Percentiles rank a stretch among this genome's conserved stretches.
These are phyloP conservation scores for Standfussiana lucernea DNA, from an alignment of 2,888 invertebrate genomes.

Conservation along the genomic window DNA sequence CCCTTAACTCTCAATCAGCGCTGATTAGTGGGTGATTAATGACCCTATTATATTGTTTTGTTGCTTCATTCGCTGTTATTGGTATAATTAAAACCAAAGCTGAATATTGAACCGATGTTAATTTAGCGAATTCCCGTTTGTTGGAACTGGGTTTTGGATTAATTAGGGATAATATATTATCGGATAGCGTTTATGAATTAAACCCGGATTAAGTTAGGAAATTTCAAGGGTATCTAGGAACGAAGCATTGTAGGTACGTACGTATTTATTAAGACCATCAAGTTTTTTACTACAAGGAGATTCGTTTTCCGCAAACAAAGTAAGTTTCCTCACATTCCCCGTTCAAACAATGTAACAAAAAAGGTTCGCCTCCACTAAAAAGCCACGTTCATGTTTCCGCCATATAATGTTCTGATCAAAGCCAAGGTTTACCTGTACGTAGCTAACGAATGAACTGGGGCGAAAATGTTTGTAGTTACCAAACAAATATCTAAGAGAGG, in stretches of 20 bases:
- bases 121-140: slow-evolving; percentile 19
- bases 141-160: neutral
- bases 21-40: slow-evolving; percentile 59
- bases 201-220: neutral
- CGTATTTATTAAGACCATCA: neutral
- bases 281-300: neutral
- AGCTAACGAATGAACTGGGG: slow-evolving; percentile 48
- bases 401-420: slow-evolving; percentile 46
- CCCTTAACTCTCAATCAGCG: slow-evolving; percentile 40
- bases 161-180: slow-evolving; percentile 13
- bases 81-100: slow-evolving; percentile 39
- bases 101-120: slow-evolving; percentile 1
- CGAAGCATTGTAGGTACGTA: too few species aligned
- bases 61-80: slow-evolving; percentile 30
- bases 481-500: slow-evolving; percentile 54
- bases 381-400: slow-evolving; percentile 19
- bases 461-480: slow-evolving; percentile 58
- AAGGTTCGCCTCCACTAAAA: slow-evolving; percentile 29
- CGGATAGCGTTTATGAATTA: neutral
- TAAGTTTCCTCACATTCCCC: neutral
- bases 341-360: slow-evolving; percentile 35
- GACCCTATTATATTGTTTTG: slow-evolving; percentile 34
- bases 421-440: slow-evolving; percentile 23
- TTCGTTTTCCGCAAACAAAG: neutral
- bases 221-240: neutral